Evolutionary conservation across 2,888 invertebrate genomes (phyloP).

Genomic region (Pasiphila rectangulata): DNA sequence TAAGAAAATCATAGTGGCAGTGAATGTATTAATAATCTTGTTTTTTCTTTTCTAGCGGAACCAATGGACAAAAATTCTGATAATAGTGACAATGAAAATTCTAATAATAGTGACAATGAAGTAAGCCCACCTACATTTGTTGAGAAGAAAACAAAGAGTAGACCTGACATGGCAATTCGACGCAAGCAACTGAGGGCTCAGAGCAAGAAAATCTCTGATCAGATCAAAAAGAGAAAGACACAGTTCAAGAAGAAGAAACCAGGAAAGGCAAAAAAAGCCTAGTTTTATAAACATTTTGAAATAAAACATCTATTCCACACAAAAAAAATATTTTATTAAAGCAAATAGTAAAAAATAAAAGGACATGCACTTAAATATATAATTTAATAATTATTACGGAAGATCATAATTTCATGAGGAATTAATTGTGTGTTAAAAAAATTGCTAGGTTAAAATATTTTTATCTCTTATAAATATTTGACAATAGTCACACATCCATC

Average conservation of each 20-base stretch:
- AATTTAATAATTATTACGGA: too few relatives aligned
- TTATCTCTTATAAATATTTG: neutral
- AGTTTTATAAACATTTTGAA: conserved; percentile 20
- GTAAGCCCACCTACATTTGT: conserved; percentile 42
- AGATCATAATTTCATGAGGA: conserved; percentile 20
- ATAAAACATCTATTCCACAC: conserved; percentile 44
- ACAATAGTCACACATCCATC: conserved; percentile 3
- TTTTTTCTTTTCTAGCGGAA: conserved; percentile 54
- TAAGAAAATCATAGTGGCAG: too few relatives aligned
- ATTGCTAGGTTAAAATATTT: neutral
- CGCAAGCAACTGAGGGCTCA: conserved; percentile 74
- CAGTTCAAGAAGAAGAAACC: conserved; percentile 64
- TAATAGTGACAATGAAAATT: conserved; percentile 39
- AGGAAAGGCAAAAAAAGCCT: conserved; percentile 43
- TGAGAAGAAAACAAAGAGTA: conserved; percentile 55
- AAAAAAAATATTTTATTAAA: conserved; percentile 35
- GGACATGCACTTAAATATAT: too few relatives aligned
- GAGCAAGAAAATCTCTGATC: conserved; percentile 69
- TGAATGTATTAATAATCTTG: neutral
- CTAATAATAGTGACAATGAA: conserved; percentile 38
- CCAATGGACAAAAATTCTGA: conserved; percentile 44
- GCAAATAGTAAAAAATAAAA: conserved; percentile 18
- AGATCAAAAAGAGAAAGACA: conserved; percentile 72
- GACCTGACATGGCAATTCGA: conserved; percentile 70
- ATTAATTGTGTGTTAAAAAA: conserved; percentile 9